phyloP scores from a whole-genome alignment of 2,113 vertebrate species.

The Lates calcarifer region DNA sequence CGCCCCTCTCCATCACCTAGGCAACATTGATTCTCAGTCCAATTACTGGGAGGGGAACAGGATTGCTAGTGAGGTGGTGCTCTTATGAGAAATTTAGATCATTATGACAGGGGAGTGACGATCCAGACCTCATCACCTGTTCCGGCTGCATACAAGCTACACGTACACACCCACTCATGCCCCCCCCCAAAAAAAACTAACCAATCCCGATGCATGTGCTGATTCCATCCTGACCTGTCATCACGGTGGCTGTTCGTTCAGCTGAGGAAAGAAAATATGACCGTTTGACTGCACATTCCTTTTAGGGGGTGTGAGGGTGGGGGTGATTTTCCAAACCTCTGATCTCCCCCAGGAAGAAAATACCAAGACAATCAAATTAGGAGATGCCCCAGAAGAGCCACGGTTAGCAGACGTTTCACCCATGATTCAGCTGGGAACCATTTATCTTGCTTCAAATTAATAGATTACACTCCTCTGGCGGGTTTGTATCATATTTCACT shows the following conservation, averaged over 20 bases:
- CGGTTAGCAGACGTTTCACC: slow-evolving; percentile 42
- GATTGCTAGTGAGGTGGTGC: slow-evolving; percentile 61
- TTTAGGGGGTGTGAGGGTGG: too few species aligned
- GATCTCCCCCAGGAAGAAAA: slow-evolving; percentile 16
- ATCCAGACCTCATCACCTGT: slow-evolving; percentile 2
- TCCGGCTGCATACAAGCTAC: neutral
- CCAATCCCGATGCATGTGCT: slow-evolving; percentile 12
- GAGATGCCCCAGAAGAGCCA: slow-evolving; percentile 35
- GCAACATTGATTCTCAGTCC: slow-evolving; percentile 81
- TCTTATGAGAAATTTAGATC: slow-evolving; percentile 69
- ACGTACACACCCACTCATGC: slow-evolving; percentile 11
- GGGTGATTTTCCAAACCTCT: neutral
- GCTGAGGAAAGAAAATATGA: neutral
- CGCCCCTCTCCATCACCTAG: slow-evolving; percentile 70
- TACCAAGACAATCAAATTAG: slow-evolving; percentile 33
- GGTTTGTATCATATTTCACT: slow-evolving; percentile 53
- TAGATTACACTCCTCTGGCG: slow-evolving; percentile 31
- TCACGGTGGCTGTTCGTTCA: slow-evolving; percentile 17
- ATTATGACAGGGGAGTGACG: slow-evolving; percentile 45
- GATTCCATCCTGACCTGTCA: slow-evolving; percentile 10
- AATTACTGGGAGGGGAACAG: slow-evolving; percentile 67
- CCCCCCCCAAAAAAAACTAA: neutral
- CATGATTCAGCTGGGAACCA: slow-evolving; percentile 43
- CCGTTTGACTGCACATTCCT: slow-evolving; percentile 17
- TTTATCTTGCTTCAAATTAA: slow-evolving; percentile 56